Evolutionary conservation across 2,797 vertebrate species (phyloP), one percentile per base, ranked within the genome.

Genomic region (Helarctos malayanus): DNA sequence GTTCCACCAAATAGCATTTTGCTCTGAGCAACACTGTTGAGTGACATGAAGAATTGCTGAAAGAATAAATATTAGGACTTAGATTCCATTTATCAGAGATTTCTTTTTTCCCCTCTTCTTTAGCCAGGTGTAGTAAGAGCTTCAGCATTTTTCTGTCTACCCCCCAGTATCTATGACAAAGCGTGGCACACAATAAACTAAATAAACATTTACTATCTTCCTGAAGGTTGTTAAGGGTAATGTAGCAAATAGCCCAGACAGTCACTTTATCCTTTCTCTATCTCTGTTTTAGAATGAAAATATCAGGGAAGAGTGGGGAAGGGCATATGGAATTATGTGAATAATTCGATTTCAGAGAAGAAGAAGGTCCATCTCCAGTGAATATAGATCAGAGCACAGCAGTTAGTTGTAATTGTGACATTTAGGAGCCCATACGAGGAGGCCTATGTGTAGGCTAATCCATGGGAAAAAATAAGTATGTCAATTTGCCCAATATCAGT

Each of bases 211-310:
- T 73, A 41, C 35, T 88, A 18, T 88, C 13, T 21, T 63, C 56
- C 21, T 32, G 56, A 86, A 41, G n/a, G 11, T 57, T 87, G 11
- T 65, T 85, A 35, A 68, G 27, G 85, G n/a, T 52, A n/a, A 13
- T 75, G 19, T 4, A 45, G 56, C 29, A 14, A 21, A 11, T 38
- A 38, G 76, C 49, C 49, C 71, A 35, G 47, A 23, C 23, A 35
- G n/a, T 90, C 68, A 54, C 29, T 35, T 56, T 47, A 16, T 41
- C 54, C 54, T 95, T 82, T 68, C 49, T n/a, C 23, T 78, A 38
- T 65, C 82, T 96, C 25, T 61, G 38, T 93, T 89, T 94, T 95
- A 82, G 78, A 79, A 52, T 89, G 59, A 49, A 92, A 96, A 69
- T 82, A 49, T 32, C 49, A 69, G 32, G 56, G 35, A n/a, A 54